Conservation (phyloP, 2,113 vertebrate genomes). For the Galemys pyrenaicus region DNA sequence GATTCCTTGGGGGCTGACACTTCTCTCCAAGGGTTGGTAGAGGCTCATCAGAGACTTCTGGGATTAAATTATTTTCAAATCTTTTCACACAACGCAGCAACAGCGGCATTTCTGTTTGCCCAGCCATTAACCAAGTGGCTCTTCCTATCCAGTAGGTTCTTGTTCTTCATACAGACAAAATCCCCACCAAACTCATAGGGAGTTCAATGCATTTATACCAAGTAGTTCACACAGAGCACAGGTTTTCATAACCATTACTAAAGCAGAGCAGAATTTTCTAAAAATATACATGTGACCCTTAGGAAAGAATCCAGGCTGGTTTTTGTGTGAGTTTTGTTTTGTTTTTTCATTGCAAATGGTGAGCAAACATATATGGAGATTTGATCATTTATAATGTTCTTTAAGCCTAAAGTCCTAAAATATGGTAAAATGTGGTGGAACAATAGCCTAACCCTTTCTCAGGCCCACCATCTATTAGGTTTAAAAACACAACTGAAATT, state of each 20-base stretch:
- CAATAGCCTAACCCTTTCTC: not conserved
- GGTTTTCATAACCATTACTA: not conserved
- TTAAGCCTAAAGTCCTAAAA: not conserved
- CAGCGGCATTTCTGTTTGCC: not conserved
- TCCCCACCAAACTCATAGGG: not conserved
- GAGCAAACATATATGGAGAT: not conserved
- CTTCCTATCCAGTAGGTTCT: not conserved
- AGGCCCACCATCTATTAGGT: not conserved
- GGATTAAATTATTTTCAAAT: not conserved
- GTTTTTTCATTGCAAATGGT: not conserved
- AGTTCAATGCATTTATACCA: not conserved
- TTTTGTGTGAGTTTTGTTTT: too few relatives aligned
- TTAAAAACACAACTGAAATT: slow-evolving; percentile 41
- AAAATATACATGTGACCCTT: not conserved
- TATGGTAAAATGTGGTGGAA: not conserved
- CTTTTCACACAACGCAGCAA: not conserved
- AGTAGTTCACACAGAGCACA: not conserved
- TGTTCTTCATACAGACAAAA: not conserved
- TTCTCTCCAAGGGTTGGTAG: not conserved
- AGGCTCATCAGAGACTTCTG: not conserved
- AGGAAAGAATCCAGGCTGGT: not conserved
- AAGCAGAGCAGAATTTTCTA: not conserved
- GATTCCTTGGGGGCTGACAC: not conserved
- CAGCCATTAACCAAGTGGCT: not conserved
- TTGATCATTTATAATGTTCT: slow-evolving; percentile 7